Evolutionary conservation across 1,140 invertebrate genomes (phyloP), one percentile per base, ranked within the genome.

Genomic region (Plutomurus gul): DNA sequence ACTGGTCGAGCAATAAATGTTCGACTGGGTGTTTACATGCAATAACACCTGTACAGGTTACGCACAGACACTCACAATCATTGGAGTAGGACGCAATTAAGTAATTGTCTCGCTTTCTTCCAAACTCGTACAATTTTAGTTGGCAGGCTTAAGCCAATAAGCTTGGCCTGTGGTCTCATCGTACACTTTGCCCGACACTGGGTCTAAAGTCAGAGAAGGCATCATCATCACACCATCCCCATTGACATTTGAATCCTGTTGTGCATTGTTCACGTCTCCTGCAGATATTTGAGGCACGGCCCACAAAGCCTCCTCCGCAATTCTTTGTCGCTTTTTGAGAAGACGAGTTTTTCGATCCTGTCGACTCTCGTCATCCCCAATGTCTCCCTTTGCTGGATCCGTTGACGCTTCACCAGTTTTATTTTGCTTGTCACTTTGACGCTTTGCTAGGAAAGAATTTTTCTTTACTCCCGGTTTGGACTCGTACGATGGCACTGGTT

Each of bases 401-500:
- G 40, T 30, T 1, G 40, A 11, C 27, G 25, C 13, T 11, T 25
- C 20, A 30, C 4, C 37, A 25, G 71, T 16, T 74, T 74, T 49
- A 5, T 36, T 72, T n/a, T 49, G 16, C 3, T 43, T 46, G 76
- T 65, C 73, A 79, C 75, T 79, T 75, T 82, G 60, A 75, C 77
- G 36, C 72, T 84, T 79, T 20, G 76, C 47, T 60, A 78, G 8
- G 27, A 77, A 30, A 16, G 75, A 33, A 25, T 36, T 70, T n/a
- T 36, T 72, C 22, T 46, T 33, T 6, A 47, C 40, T 22, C 30
- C 37, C 8, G 71, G 49, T 60, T 70, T 81, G 30, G 25, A 18
- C 22, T 75, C 84, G 77, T 84, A 85, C 18, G 83, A 70, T 20
- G 85, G 84, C 1, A 85, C 85, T 11, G 84, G 84, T 36, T 85